Evolutionary conservation across 2,797 vertebrate genomes (phyloP).

Genomic region (Sebastolobus alascanus): DNA sequence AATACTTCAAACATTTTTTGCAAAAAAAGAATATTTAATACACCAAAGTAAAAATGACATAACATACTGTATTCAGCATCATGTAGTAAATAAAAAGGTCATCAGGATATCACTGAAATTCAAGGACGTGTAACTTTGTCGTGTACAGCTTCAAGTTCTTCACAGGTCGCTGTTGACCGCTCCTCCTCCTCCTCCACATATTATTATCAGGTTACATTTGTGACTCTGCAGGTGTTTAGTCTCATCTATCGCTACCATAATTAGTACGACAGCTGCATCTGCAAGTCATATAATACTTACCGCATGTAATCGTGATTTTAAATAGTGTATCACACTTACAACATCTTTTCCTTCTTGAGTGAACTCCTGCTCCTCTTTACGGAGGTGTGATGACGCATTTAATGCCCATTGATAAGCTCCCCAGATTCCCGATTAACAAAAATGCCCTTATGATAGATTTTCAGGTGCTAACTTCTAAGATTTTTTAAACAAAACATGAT

Average conservation of each 20-base stretch:
- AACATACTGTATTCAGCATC: conserved; percentile 60
- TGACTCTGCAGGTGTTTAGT: conserved; percentile 37
- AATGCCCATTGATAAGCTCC: conserved; percentile 55
- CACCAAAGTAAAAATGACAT: conserved; percentile 76
- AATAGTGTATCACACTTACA: conserved; percentile 40
- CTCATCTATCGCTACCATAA: conserved; percentile 42
- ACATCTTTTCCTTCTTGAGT: conserved; percentile 21
- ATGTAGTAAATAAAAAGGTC: conserved; percentile 55
- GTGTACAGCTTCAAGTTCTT: conserved; percentile 31
- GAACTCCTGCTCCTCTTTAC: conserved; percentile 21
- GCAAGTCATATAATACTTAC: conserved; percentile 58
- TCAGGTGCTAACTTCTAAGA: conserved; percentile 16
- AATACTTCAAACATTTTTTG: conserved; percentile 64
- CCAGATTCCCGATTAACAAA: conserved; percentile 20
- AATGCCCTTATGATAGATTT: conserved; percentile 16
- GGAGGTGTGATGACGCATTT: conserved; percentile 42
- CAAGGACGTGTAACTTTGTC: conserved; percentile 49
- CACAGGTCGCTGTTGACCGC: conserved; percentile 40
- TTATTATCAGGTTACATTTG: conserved; percentile 41
- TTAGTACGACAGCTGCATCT: conserved; percentile 60
- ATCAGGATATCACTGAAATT: conserved; percentile 62
- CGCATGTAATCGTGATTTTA: conserved; percentile 45
- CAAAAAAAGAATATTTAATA: conserved; percentile 66
- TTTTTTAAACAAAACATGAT: background rate
- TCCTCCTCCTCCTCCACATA: conserved; percentile 18